A percentile compares a stretch with the other conserved stretches of the same genome.
Conservation (phyloP, 2,113 vertebrate species). For the Mionectes macconnelli region DNA sequence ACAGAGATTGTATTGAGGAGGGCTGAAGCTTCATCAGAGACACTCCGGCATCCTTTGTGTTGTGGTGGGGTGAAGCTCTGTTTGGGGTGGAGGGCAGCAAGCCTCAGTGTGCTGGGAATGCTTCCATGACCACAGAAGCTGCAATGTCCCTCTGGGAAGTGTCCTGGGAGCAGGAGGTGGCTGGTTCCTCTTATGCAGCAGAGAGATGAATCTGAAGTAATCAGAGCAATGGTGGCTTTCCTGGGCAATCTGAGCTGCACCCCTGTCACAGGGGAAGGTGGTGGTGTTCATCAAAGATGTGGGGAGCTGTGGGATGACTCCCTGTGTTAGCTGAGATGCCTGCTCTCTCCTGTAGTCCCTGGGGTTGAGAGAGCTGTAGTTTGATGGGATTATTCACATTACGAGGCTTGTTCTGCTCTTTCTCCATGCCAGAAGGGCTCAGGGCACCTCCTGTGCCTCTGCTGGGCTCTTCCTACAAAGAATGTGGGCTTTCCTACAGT, state of each 20-base stretch:
- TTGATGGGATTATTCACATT: neutral
- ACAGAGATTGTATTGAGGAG: neutral
- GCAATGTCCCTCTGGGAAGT: neutral
- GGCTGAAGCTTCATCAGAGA: neutral
- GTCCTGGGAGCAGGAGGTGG: neutral
- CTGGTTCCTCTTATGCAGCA: fast-evolving
- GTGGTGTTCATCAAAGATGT: fast-evolving
- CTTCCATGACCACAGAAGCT: fast-evolving
- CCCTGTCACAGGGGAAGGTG: fast-evolving
- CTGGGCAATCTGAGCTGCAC: neutral
- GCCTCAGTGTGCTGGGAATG: neutral
- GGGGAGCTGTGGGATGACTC: neutral
- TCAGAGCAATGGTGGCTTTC: neutral
- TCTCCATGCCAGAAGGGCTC: neutral
- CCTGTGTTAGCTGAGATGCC: neutral
- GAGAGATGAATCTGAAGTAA: neutral
- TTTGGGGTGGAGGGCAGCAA: neutral
- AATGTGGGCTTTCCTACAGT: neutral
- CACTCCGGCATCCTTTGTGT: fast-evolving
- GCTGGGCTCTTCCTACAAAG: neutral
- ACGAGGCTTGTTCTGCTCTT: neutral
- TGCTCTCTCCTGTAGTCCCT: neutral
- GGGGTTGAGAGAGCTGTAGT: neutral
- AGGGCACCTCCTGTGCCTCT: neutral
- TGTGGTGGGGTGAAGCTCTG: neutral